Percentiles rank a stretch among this genome's conserved stretches.
Evolutionary conservation across 2,797 vertebrate species (phyloP).

Genomic region (Phrynocephalus vlangalii): DNA sequence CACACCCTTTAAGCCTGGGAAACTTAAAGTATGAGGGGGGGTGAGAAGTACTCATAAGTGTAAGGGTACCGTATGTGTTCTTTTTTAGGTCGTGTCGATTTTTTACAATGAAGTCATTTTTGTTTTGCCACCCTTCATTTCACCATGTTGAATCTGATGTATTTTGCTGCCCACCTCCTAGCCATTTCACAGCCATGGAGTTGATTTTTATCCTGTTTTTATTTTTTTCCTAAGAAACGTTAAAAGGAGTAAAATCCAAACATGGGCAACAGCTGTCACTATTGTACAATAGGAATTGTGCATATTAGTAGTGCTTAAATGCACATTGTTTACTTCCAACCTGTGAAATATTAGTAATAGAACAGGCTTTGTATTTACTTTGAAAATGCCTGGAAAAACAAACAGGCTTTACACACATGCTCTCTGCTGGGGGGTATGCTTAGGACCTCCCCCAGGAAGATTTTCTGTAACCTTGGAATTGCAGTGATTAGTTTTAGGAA

Average conservation of each 20-base stretch:
- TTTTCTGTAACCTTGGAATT: neutral
- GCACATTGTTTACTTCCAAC: neutral
- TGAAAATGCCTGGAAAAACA: neutral
- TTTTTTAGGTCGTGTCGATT: too few species aligned
- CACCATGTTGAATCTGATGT: neutral
- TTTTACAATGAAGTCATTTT: neutral
- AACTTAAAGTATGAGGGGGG: neutral
- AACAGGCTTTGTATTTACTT: neutral
- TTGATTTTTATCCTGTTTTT: neutral
- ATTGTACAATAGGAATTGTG: neutral
- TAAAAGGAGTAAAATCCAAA: neutral
- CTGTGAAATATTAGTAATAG: neutral
- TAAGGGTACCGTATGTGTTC: too few species aligned
- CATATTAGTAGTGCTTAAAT: neutral
- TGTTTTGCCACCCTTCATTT: neutral
- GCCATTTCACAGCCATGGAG: neutral
- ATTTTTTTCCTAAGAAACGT: neutral
- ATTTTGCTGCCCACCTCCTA: neutral
- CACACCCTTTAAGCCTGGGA: neutral
- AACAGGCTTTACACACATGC: neutral
- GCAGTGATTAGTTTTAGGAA: neutral
- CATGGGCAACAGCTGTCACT: neutral
- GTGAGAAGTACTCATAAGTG: too few species aligned
- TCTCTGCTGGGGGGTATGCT: neutral
- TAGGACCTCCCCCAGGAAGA: neutral